A percentile compares a stretch with the other conserved stretches of the same genome.
phyloP scores from a whole-genome alignment of 2,797 vertebrate genomes.

The Myiothlypis coronata region DNA sequence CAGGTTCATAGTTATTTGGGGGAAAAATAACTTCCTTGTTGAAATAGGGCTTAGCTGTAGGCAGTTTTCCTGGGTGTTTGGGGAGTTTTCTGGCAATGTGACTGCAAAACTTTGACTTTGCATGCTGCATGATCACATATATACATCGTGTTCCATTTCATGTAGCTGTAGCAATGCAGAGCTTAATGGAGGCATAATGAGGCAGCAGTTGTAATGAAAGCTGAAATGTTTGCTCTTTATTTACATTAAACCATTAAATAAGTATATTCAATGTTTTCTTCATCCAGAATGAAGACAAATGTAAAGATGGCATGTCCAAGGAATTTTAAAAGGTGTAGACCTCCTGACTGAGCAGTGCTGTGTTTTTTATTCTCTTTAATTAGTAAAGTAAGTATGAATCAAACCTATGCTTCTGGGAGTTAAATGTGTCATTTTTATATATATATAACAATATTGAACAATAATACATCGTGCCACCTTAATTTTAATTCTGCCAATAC shows the following conservation, averaged over 20 bases:
- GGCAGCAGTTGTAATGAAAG: background rate
- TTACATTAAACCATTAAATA: background rate
- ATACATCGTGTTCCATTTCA: background rate
- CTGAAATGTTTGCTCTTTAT: background rate
- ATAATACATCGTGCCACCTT: background rate
- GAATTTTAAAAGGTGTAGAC: conserved; percentile 81
- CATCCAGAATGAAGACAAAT: conserved; percentile 77
- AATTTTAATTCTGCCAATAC: background rate
- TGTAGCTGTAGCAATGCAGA: background rate
- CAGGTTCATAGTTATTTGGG: background rate
- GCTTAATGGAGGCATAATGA: background rate
- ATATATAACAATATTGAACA: background rate
- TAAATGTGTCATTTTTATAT: background rate
- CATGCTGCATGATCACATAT: background rate
- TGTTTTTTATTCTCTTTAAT: conserved; percentile 45
- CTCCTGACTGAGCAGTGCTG: conserved; percentile 75
- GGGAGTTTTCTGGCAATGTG: background rate
- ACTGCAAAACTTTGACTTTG: background rate
- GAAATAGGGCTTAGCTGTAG: background rate
- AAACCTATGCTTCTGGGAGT: background rate
- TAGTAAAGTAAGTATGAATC: conserved; percentile 72
- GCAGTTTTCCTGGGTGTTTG: fast-evolving
- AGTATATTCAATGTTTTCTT: conserved; percentile 33
- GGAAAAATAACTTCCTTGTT: background rate
- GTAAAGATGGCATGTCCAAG: conserved; percentile 81